Conservation (phyloP, 2,113 vertebrate species). For the Epinephelus fuscoguttatus region DNA sequence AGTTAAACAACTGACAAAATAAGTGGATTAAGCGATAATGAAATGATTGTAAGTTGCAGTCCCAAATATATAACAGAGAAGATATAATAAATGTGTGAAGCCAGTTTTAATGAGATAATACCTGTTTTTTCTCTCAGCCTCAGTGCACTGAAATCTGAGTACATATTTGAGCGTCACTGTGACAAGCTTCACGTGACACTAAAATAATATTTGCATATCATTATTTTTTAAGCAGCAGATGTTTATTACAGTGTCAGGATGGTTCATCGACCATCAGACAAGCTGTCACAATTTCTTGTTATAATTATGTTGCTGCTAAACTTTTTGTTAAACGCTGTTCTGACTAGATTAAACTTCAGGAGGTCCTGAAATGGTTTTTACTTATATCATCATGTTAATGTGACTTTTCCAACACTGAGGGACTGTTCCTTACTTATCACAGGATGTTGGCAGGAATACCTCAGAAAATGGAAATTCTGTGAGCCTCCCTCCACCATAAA, state of each 20-base stretch:
- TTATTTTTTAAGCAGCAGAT: slow-evolving; percentile 17
- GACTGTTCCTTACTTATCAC: too few relatives aligned
- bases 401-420: too few relatives aligned
- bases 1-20: too few relatives aligned
- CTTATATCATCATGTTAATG: too few relatives aligned
- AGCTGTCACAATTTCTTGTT: slow-evolving; percentile 23
- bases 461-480: too few relatives aligned
- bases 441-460: too few relatives aligned
- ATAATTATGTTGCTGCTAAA: slow-evolving; percentile 13
- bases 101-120: too few relatives aligned
- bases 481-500: too few relatives aligned
- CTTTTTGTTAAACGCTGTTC: background rate
- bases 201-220: slow-evolving; percentile 24
- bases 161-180: background rate
- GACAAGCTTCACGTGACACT: slow-evolving; percentile 17
- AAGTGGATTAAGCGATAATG: background rate
- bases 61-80: too few relatives aligned
- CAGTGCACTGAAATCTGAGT: background rate
- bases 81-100: background rate
- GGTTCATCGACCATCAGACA: slow-evolving; percentile 19
- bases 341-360: background rate
- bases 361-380: background rate
- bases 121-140: background rate
- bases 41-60: background rate
- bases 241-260: slow-evolving; percentile 11